phyloP scores from a whole-genome alignment of 2,113 vertebrate species.

The Trichechus manatus region DNA sequence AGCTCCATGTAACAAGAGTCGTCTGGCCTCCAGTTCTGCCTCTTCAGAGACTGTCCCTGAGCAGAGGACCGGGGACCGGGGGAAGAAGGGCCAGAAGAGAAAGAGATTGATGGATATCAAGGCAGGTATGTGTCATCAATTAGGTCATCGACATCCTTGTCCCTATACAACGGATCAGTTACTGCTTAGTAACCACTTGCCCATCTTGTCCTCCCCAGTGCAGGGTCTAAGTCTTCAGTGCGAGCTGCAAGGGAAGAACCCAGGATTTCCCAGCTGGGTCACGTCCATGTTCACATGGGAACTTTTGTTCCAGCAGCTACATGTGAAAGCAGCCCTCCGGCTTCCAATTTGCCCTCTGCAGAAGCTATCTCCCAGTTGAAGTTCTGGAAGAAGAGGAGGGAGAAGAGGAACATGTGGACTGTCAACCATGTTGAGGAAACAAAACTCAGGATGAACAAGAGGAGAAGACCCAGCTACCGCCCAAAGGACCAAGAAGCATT shows the following conservation, averaged over 20 bases:
- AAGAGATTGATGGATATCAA: background rate
- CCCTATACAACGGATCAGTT: background rate
- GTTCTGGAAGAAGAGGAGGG: background rate
- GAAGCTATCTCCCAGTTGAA: background rate
- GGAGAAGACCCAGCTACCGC: constrained; percentile 57
- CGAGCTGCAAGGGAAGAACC: background rate
- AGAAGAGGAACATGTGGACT: constrained; percentile 38
- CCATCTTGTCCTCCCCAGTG: background rate
- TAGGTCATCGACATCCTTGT: background rate
- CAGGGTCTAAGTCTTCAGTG: background rate
- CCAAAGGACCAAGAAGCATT: constrained; percentile 75
- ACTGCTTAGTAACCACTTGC: background rate
- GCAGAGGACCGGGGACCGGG: background rate
- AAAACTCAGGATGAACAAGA: constrained; percentile 68
- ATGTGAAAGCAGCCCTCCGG: background rate
- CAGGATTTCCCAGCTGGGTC: background rate
- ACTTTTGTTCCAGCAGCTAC: background rate
- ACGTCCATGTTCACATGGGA: background rate
- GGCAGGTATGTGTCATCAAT: background rate
- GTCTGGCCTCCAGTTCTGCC: background rate
- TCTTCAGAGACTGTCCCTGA: background rate
- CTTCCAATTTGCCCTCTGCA: background rate
- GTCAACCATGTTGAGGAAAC: constrained; percentile 31
- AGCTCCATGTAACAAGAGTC: background rate
- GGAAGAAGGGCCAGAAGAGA: background rate